These are phyloP conservation scores for Molossus alvarezi DNA, from an alignment of 2,797 vertebrate species.

Conservation along the genomic window DNA sequence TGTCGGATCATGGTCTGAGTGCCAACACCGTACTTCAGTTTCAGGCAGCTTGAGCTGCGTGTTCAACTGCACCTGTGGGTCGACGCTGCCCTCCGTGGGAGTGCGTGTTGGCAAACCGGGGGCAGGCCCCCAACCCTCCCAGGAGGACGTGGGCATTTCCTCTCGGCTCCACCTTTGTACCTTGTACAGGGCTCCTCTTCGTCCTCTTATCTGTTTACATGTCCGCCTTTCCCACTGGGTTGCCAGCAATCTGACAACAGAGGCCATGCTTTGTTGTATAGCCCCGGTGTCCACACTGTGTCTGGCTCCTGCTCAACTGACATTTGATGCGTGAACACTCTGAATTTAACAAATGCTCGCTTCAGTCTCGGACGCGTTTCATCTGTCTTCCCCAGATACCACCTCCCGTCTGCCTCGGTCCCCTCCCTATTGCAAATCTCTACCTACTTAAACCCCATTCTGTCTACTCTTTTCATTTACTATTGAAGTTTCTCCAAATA, in stretches of 20 bases:
- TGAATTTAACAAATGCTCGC: neutral
- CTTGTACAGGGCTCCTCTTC: neutral
- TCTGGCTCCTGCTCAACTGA: neutral
- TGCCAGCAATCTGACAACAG: neutral
- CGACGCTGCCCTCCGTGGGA: neutral
- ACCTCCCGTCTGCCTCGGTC: neutral
- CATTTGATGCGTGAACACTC: neutral
- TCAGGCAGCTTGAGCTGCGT: neutral
- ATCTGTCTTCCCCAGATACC: neutral
- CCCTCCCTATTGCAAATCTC: neutral
- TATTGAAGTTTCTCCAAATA: neutral
- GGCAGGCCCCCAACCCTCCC: neutral
- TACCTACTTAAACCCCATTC: neutral
- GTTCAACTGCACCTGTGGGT: neutral
- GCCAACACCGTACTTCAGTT: neutral
- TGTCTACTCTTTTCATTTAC: neutral
- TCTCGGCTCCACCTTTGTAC: constrained; percentile 17
- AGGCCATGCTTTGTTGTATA: neutral
- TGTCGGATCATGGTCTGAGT: neutral
- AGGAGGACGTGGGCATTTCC: neutral
- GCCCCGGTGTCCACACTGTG: neutral
- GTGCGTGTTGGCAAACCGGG: accelerated
- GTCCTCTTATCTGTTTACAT: neutral
- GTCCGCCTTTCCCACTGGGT: neutral
- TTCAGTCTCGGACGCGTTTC: accelerated